A percentile compares a stretch with the other conserved stretches of the same genome.
These are phyloP conservation scores for Thalassophryne amazonica DNA, from an alignment of 2,797 vertebrate genomes.

Conservation along the genomic window DNA sequence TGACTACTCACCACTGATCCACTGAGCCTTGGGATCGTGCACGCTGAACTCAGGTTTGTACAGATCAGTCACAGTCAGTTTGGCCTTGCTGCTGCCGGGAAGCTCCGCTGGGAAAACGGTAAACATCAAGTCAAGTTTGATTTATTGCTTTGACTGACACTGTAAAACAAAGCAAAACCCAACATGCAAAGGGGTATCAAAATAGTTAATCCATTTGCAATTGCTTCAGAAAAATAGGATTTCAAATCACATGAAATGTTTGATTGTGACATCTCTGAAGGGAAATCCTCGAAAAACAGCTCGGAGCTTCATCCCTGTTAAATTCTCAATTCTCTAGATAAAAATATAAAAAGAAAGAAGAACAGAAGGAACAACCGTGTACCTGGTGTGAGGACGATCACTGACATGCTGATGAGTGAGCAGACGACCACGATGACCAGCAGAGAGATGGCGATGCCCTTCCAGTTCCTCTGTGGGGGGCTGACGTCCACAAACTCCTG, in stretches of 20 bases:
- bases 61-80: slow-evolving; percentile 84
- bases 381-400: slow-evolving; percentile 91
- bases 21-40: slow-evolving; percentile 84
- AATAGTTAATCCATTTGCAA: too few relatives aligned
- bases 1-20: slow-evolving; percentile 83
- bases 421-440: slow-evolving; percentile 92
- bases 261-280: too few relatives aligned
- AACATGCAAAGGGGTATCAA: background rate
- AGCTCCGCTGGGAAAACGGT: slow-evolving; percentile 74
- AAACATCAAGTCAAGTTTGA: background rate
- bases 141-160: too few relatives aligned
- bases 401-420: slow-evolving; percentile 92
- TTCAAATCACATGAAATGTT: too few relatives aligned
- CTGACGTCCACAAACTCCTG: slow-evolving; percentile 81
- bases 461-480: slow-evolving; percentile 93
- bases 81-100: slow-evolving; percentile 80
- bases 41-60: slow-evolving; percentile 82
- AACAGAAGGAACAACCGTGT: too few relatives aligned
- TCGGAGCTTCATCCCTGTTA: too few relatives aligned
- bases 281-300: too few relatives aligned
- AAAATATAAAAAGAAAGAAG: too few relatives aligned
- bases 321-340: too few relatives aligned
- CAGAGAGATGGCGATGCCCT: slow-evolving; percentile 92
- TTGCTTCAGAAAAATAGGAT: too few relatives aligned
- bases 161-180: too few relatives aligned